Evolutionary conservation across 1,140 invertebrate genomes (phyloP).

Genomic region (Cydia fagiglandana): DNA sequence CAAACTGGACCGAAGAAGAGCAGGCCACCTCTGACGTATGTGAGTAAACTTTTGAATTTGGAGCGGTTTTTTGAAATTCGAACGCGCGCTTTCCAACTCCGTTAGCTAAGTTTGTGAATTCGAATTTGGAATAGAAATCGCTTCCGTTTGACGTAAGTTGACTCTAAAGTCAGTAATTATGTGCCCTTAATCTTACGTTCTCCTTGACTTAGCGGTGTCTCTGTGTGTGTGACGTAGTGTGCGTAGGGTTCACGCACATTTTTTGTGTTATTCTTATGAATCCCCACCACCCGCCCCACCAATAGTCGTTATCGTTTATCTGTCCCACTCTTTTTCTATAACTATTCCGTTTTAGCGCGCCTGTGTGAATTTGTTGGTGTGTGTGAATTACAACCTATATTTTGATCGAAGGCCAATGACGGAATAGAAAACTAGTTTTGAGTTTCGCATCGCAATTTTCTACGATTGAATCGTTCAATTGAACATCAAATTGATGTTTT

Average conservation of each 20-base stretch:
- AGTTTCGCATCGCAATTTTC: conserved; percentile 27
- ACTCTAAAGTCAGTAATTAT: conserved; percentile 36
- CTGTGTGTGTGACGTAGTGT: conserved; percentile 53
- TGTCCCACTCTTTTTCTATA: conserved; percentile 77
- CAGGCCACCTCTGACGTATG: conserved; percentile 76
- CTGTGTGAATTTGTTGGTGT: conserved; percentile 61
- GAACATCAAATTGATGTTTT: neutral
- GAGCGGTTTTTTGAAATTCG: neutral
- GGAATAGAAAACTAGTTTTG: conserved; percentile 46
- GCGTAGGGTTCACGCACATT: conserved; percentile 72
- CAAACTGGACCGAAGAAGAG: conserved; percentile 76
- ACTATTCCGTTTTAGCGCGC: conserved; percentile 50
- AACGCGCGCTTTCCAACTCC: conserved; percentile 9
- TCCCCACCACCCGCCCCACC: conserved; percentile 66
- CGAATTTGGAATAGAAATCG: conserved; percentile 40
- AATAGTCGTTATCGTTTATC: conserved; percentile 68
- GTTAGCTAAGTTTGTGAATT: conserved; percentile 31
- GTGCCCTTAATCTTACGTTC: conserved; percentile 67
- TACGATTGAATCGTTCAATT: conserved; percentile 21
- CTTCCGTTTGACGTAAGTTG: conserved; percentile 37
- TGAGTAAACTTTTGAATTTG: conserved; percentile 51
- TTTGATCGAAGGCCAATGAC: conserved; percentile 74
- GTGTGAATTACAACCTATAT: conserved; percentile 77
- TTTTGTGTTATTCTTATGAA: conserved; percentile 72
- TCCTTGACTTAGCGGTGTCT: conserved; percentile 54